phyloP scores from a whole-genome alignment of 2,888 invertebrate species.

The Cloeon dipterum region DNA sequence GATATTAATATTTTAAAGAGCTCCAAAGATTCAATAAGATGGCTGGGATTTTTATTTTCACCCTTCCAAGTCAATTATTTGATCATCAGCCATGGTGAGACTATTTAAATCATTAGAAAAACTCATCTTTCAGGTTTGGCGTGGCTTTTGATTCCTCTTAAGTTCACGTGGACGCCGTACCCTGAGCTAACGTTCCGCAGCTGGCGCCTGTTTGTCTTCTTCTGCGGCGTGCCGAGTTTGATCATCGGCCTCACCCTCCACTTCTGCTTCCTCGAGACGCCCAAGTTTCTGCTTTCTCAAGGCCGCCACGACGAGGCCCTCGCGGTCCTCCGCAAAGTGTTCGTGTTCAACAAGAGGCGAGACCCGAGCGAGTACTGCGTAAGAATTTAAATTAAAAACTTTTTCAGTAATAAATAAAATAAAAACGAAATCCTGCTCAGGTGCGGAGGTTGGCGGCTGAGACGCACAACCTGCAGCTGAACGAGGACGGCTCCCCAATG shows the following conservation, averaged over 20 bases:
- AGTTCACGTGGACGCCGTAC: slow-evolving; percentile 22
- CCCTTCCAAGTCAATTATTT: too few relatives aligned
- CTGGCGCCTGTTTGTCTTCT: slow-evolving; percentile 59
- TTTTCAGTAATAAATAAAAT: not conserved
- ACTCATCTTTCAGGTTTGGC: too few relatives aligned
- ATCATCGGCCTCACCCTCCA: slow-evolving; percentile 40
- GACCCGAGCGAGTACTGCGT: slow-evolving; percentile 47
- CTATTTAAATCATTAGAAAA: too few relatives aligned
- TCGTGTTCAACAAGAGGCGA: slow-evolving; percentile 45
- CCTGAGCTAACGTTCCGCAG: slow-evolving; percentile 40
- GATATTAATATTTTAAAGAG: too few relatives aligned
- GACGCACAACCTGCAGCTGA: not conserved
- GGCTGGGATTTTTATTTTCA: too few relatives aligned
- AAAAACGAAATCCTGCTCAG: not conserved
- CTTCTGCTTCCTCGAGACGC: slow-evolving; percentile 55
- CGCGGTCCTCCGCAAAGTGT: slow-evolving; percentile 40
- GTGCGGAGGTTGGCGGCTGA: not conserved
- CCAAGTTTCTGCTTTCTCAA: slow-evolving; percentile 58
- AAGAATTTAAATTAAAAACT: slow-evolving; percentile 13
- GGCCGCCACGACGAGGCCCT: slow-evolving; percentile 56
- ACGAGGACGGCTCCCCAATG: not conserved
- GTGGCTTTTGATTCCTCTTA: slow-evolving; percentile 52
- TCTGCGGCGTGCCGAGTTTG: slow-evolving; percentile 47
- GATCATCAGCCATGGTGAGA: too few relatives aligned
- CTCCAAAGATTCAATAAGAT: too few relatives aligned